Base-by-base conservation (phyloP, 2,797 vertebrate genomes). In the Enteromius viviparus region DNA sequence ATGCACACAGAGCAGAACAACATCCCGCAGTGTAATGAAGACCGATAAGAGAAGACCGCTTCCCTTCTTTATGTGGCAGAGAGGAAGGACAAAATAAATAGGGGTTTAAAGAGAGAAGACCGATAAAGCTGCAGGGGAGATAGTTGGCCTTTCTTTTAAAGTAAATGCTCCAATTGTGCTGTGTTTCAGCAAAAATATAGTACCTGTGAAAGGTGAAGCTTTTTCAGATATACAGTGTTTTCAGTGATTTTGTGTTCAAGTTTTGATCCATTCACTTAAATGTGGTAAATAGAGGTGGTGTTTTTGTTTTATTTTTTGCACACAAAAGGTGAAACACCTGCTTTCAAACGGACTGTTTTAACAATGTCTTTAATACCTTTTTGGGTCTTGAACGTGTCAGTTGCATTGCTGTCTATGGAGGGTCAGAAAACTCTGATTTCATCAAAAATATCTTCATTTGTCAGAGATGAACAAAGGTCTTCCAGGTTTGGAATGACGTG, bases 1-100 rank as follows among this genome's bases (percentile, higher is more conserved):
- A 65, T 17, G 34, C 64, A 65, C 53, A 68, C 75, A 47, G 78
- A 71, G 26, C 53, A 55, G 64, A 68, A 69, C 29, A 62, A 58
- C 19, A 17, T 49, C 83, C 83, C 19, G 53, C 70, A 60, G 85
- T 84, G 84, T 82, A 84, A 82, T 71, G 34, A 76, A 74, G 58
- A 83, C 70, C 1, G 80, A 82, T 75, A 76, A 85, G 74, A 64
- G 26, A 79, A 47, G 47, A 60, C 49, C 12, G 34, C 49, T 80
- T 84, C 17, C 34, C 72, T 64, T 65, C 19, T 70, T 26, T 69
- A 71, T 34, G 40, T 55, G 45, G 23, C 51, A 15, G 72, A 68
- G 65, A 72, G 64, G 45, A 79, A 83, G 74, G 60, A 83, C 19
- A 23, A 77, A 68, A 66, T 71, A 80, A 76, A 81, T 69, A 1